Evolutionary conservation across 2,797 vertebrate genomes (phyloP).

Genomic region (Poeciliopsis turneri): DNA sequence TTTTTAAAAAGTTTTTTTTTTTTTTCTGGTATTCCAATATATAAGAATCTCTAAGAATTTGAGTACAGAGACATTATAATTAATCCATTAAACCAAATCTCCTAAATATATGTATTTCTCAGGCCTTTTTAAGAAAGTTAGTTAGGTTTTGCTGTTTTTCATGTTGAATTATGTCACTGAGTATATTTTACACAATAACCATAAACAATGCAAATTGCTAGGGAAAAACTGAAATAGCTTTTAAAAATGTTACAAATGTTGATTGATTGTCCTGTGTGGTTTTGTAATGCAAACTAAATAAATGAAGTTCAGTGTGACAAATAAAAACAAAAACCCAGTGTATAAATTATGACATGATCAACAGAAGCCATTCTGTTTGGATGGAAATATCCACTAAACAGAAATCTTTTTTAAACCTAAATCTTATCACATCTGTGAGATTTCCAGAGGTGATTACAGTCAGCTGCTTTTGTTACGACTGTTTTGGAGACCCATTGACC

Average conservation of each 20-base stretch:
- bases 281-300: not conserved
- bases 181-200: not conserved
- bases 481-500: constrained; percentile 72
- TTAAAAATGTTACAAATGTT: not conserved
- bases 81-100: not conserved
- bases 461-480: not conserved
- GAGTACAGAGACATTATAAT: not conserved
- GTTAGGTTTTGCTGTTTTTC: not conserved
- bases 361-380: not conserved
- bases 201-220: not conserved
- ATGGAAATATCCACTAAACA: not conserved
- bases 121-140: not conserved
- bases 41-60: not conserved
- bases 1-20: not conserved
- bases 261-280: not conserved
- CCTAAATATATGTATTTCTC: not conserved
- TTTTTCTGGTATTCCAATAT: not conserved
- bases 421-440: not conserved
- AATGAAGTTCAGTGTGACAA: not conserved
- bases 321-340: not conserved
- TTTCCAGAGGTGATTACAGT: not conserved
- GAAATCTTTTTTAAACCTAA: not conserved
- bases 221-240: not conserved
- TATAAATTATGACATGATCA: not conserved
- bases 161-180: not conserved